A percentile compares a stretch with the other conserved stretches of the same genome.
Evolutionary conservation across 1,140 invertebrate genomes (phyloP).

Genomic region (Condylostylus longicornis): DNA sequence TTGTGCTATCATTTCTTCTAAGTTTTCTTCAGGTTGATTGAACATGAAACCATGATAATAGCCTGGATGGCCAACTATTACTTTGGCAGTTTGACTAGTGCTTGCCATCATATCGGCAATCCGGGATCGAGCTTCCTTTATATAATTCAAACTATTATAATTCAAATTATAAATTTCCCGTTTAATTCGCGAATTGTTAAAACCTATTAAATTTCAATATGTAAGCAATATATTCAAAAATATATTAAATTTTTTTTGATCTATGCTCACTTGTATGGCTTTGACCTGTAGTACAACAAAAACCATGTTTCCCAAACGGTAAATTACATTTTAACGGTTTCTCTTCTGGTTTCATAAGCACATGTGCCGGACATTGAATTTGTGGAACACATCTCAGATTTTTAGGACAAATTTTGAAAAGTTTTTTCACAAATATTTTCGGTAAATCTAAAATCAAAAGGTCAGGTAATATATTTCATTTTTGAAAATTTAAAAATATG

Average conservation of each 20-base stretch:
- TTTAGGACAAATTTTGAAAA: too few species aligned
- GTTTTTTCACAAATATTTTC: too few species aligned
- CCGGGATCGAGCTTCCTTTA: too few species aligned
- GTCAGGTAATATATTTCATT: too few species aligned
- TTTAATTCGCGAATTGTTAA: too few species aligned
- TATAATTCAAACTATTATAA: too few species aligned
- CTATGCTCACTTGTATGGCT: constrained; percentile 36
- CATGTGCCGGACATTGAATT: constrained; percentile 45
- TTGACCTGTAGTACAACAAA: constrained; percentile 42
- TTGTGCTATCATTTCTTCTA: constrained; percentile 30
- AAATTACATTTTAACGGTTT: constrained; percentile 35
- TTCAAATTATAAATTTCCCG: too few species aligned
- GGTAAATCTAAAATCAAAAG: too few species aligned
- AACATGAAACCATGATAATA: background rate
- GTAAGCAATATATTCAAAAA: background rate
- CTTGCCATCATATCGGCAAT: background rate
- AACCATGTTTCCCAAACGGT: constrained; percentile 31
- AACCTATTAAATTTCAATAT: background rate
- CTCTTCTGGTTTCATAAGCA: constrained; percentile 30
- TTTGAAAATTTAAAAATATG: too few species aligned
- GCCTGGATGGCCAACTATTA: background rate
- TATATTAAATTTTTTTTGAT: background rate
- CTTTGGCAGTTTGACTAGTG: background rate
- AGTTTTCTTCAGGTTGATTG: background rate
- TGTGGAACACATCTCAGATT: constrained; percentile 37